These are phyloP conservation scores for Cremastobaeus sp. DNA, from an alignment of 2,888 invertebrate genomes.

Conservation along the genomic window DNA sequence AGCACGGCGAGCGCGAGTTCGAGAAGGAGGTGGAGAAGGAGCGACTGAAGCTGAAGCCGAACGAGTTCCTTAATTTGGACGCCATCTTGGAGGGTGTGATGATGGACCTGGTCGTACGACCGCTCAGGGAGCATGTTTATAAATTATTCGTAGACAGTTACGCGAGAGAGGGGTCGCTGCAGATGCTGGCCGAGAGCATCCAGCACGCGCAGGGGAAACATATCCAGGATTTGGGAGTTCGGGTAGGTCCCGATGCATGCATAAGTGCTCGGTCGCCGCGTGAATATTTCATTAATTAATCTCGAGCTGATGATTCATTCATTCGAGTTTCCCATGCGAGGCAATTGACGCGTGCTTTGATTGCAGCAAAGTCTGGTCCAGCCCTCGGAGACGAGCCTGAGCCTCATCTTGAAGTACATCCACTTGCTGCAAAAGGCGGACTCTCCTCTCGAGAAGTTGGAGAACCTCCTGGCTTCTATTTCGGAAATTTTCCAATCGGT, in stretches of 20 bases:
- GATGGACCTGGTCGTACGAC: constrained; percentile 93
- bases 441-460: constrained; percentile 94
- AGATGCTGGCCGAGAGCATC: constrained; percentile 85
- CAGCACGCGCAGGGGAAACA: constrained; percentile 84
- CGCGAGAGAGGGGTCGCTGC: constrained; percentile 85
- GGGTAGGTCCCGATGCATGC: constrained; percentile 78
- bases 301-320: too few relatives aligned
- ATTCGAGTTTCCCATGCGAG: too few relatives aligned
- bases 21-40: constrained; percentile 94
- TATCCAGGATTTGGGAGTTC: constrained; percentile 84
- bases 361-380: constrained; percentile 85
- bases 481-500: constrained; percentile 91
- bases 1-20: constrained; percentile 95
- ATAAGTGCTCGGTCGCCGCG: too few relatives aligned
- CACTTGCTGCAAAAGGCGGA: constrained; percentile 93
- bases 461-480: constrained; percentile 92
- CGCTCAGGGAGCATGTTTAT: constrained; percentile 90
- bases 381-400: constrained; percentile 86
- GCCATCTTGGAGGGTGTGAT: constrained; percentile 96
- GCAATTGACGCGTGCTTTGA: too few relatives aligned
- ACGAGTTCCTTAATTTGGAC: constrained; percentile 96
- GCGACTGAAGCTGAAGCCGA: constrained; percentile 88
- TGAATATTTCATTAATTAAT: too few relatives aligned
- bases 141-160: constrained; percentile 93
- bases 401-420: constrained; percentile 88